Percentiles rank a stretch among this genome's conserved stretches.
Conservation (phyloP, 2,113 vertebrate genomes). For the Tragelaphus strepsiceros region DNA sequence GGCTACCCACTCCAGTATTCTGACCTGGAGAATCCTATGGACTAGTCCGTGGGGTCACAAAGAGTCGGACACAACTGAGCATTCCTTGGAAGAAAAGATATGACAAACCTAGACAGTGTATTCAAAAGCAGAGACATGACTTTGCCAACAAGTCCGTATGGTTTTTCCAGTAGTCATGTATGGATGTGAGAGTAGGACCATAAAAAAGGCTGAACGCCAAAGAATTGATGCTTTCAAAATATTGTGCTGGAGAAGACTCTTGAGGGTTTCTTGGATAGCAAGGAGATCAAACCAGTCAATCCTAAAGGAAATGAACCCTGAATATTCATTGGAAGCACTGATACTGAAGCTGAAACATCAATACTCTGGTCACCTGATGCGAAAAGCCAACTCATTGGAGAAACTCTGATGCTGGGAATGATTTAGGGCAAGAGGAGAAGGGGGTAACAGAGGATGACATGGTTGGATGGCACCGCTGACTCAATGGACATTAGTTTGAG, state of each 20-base stretch:
- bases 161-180: neutral
- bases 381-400: neutral
- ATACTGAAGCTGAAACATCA: neutral
- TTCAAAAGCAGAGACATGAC: neutral
- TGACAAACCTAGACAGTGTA: neutral
- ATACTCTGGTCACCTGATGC: neutral
- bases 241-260: neutral
- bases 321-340: neutral
- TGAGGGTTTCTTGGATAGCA: neutral
- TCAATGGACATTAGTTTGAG: neutral
- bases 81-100: neutral
- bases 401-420: neutral
- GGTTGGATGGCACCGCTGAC: neutral
- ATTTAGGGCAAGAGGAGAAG: neutral
- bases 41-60: neutral
- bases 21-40: neutral
- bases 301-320: neutral
- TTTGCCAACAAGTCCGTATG: neutral
- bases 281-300: neutral
- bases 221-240: neutral
- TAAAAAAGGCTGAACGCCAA: neutral
- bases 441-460: neutral
- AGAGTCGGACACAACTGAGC: neutral
- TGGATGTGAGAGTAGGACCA: neutral
- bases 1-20: neutral